Conservation (phyloP, 2,797 vertebrate genomes). For the Melanotaenia maccullochi region DNA sequence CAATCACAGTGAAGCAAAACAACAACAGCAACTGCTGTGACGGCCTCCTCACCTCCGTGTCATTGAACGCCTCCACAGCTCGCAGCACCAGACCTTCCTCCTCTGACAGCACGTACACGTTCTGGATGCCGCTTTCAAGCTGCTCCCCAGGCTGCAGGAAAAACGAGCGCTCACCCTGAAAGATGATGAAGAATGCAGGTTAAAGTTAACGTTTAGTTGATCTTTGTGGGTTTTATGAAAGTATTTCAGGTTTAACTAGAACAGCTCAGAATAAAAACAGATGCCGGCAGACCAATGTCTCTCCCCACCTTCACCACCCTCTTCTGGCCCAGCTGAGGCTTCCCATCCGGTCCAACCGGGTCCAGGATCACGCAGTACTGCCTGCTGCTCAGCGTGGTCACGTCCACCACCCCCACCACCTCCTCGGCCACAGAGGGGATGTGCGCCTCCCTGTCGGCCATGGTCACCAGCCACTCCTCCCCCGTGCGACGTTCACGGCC, state of each 20-base stretch:
- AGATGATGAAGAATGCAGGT: background rate
- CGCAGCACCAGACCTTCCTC: constrained; percentile 90
- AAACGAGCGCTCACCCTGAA: constrained; percentile 91
- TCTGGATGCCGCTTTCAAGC: constrained; percentile 88
- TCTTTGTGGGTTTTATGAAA: no score
- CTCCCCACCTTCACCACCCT: constrained; percentile 88
- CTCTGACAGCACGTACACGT: constrained; percentile 89
- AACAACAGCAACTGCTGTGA: no score
- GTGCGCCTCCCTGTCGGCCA: constrained; percentile 87
- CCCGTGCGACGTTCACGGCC: constrained; percentile 83
- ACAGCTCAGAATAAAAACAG: no score
- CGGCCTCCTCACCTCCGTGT: constrained; percentile 61
- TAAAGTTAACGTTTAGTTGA: no score
- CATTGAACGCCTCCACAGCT: constrained; percentile 85
- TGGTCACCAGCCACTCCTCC: constrained; percentile 92
- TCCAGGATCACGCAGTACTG: constrained; percentile 92
- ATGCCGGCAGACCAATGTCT: no score
- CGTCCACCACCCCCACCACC: constrained; percentile 86
- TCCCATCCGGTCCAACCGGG: constrained; percentile 85
- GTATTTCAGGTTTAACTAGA: no score
- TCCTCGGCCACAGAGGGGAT: constrained; percentile 90
- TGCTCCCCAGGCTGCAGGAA: constrained; percentile 90
- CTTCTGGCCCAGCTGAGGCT: constrained; percentile 91
- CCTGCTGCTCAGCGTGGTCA: constrained; percentile 87
- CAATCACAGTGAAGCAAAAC: no score